Evolutionary conservation across 2,888 invertebrate genomes (phyloP), one percentile per base, ranked within the genome.

Genomic region (Drosophila basisetae): DNA sequence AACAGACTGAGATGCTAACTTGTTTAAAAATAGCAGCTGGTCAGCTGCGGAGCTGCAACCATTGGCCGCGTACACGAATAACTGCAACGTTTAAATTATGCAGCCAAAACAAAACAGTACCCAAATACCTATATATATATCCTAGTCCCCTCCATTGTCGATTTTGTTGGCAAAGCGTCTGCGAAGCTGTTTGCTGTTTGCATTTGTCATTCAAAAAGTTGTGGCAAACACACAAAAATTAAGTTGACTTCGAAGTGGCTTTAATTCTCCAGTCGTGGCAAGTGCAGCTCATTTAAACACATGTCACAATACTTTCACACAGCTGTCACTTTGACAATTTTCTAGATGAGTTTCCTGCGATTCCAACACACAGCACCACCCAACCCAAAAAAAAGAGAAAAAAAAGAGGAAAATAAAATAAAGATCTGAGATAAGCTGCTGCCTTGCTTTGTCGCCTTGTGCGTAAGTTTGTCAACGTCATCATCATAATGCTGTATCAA

Each of bases 271-370:
- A 39, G 35, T 33, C 30, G 30, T 55, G 59, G 68, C 61, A 88
- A 91, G 82, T 88, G 88, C 84, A 91, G 91, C 88, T 89, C 88
- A 88, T 89, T 91, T 89, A 87, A 89, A 88, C 87, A 88, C 90
- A 88, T 88, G 87, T 91, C 91, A 91, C 87, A 88, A 88, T 87
- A 88, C 87, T 91, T 91, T 87, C 82, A 78, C 88, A 80, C 87
- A 88, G 84, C 91, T 88, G 87, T 88, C 87, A 91, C 87, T 88
- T 91, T 89, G 88, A 89, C 91, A 88, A 88, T 88, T 88, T 89
- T 89, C 84, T 89, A 91, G 91, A 88, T 91, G 91, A 88, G 87
- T 91, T 88, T 89, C 88, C 75, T 82, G 67, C 80, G 89, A 74
- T 80, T 89, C 70, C 67, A 55, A 55, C 53, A 31, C 41, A 33